A percentile compares a stretch with the other conserved stretches of the same genome.
phyloP scores from a whole-genome alignment of 2,888 invertebrate species.

The Alentia gelatinosa region DNA sequence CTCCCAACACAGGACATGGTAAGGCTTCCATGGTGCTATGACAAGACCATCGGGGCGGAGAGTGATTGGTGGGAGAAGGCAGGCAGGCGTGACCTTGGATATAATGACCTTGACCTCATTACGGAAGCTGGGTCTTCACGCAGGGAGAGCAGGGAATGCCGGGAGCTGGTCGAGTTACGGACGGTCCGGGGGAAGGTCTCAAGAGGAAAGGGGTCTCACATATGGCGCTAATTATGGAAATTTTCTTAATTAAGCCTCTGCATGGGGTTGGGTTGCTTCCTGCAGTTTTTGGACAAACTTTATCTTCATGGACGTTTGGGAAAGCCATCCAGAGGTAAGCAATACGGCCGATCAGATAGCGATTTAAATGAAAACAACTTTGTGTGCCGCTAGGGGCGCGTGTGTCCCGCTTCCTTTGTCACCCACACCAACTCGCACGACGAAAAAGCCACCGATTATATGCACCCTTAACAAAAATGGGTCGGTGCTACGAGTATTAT shows the following conservation, averaged over 20 bases:
- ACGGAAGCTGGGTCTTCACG: not conserved
- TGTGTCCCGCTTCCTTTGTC: not conserved
- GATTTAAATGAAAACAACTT: not conserved
- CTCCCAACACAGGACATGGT: not conserved
- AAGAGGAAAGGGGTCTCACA: not conserved
- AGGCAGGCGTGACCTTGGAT: conserved; percentile 24
- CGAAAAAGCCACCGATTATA: too few relatives aligned
- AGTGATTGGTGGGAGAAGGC: not conserved
- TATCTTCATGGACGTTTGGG: conserved; percentile 47
- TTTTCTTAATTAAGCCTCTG: not conserved
- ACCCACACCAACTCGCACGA: too few relatives aligned
- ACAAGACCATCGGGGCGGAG: not conserved
- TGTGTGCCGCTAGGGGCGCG: not conserved
- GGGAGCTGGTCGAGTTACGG: not conserved
- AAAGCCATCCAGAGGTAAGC: not conserved
- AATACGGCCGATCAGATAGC: not conserved
- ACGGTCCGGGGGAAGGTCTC: not conserved
- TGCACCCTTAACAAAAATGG: too few relatives aligned
- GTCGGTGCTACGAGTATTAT: too few relatives aligned
- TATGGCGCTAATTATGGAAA: not conserved
- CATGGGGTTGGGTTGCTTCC: not conserved
- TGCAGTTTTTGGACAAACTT: conserved; percentile 13
- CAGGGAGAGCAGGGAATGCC: conserved; percentile 22
- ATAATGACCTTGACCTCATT: conserved; percentile 47
- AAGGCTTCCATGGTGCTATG: not conserved